phyloP scores from a whole-genome alignment of 2,797 vertebrate genomes.

The Notoglanidium macrostoma region DNA sequence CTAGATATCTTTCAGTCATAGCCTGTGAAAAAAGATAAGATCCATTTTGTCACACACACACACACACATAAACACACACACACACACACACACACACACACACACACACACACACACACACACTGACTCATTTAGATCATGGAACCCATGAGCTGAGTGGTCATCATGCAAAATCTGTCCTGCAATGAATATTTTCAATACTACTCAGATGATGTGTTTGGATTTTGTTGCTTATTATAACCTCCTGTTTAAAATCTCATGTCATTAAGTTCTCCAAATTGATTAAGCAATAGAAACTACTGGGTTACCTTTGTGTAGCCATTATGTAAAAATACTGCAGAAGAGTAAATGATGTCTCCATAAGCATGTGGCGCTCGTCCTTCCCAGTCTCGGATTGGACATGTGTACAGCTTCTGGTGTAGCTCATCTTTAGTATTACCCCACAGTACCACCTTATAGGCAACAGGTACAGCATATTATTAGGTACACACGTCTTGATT shows the following conservation, averaged over 20 bases:
- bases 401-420: slow-evolving; percentile 71
- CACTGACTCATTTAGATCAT: background rate
- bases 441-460: slow-evolving; percentile 76
- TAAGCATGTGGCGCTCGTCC: slow-evolving; percentile 73
- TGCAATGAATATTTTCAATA: background rate
- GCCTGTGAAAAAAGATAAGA: slow-evolving; percentile 66
- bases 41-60: background rate
- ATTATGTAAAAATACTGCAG: slow-evolving; percentile 72
- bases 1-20: slow-evolving; percentile 74
- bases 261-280: background rate
- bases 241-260: background rate
- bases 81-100: background rate
- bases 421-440: slow-evolving; percentile 74
- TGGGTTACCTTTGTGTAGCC: slow-evolving; percentile 70
- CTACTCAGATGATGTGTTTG: background rate
- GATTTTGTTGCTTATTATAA: background rate
- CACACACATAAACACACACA: background rate
- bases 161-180: background rate
- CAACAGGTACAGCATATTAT: background rate
- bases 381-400: slow-evolving; percentile 80
- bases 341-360: slow-evolving; percentile 81
- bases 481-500: background rate
- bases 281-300: background rate
- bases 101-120: background rate
- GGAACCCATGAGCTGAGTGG: background rate